Conservation (phyloP, 2,113 vertebrate genomes). For the Centrocercus urophasianus region DNA sequence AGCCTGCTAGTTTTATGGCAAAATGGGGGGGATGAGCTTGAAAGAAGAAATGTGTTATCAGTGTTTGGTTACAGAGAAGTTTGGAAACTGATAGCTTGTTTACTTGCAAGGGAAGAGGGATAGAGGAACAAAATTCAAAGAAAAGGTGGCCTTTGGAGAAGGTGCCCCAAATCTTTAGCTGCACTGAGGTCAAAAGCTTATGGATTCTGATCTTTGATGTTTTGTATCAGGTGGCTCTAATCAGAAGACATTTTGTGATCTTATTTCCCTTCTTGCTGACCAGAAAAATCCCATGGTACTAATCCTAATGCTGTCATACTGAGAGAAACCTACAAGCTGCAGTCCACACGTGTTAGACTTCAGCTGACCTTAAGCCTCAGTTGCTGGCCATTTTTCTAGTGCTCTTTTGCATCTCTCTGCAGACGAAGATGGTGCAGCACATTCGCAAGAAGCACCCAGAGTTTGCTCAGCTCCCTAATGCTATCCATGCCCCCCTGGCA, state of each 20-base stretch:
- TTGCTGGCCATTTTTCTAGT: background rate
- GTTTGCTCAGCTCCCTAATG: conserved; percentile 86
- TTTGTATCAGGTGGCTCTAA: background rate
- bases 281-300: background rate
- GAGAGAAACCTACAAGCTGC: background rate
- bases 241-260: background rate
- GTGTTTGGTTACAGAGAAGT: background rate
- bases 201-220: background rate
- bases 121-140: background rate
- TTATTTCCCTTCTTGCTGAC: background rate
- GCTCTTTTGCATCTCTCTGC: background rate
- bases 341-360: background rate
- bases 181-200: background rate
- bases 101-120: background rate
- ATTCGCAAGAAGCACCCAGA: conserved; percentile 98
- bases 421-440: conserved; percentile 99
- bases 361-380: background rate
- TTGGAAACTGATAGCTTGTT: background rate
- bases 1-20: background rate
- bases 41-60: background rate
- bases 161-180: background rate
- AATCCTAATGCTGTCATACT: background rate
- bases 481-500: conserved; percentile 84
- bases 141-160: background rate
- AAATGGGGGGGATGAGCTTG: background rate